A percentile compares a stretch with the other conserved stretches of the same genome.
Conservation (phyloP, 2,797 vertebrate species). For the Pagetopsis macropterus region DNA sequence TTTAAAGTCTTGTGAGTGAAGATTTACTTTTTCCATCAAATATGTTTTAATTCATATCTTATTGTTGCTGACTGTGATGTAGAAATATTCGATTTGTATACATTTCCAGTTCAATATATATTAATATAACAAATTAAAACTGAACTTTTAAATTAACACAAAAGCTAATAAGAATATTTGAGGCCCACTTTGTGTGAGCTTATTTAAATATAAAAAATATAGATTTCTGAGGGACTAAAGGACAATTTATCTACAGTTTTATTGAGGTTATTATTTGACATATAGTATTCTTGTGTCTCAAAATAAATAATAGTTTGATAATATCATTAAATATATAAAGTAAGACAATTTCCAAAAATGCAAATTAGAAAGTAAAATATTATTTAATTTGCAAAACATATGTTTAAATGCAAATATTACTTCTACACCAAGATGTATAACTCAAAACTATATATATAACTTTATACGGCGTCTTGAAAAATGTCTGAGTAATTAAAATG, state of each 20-base stretch:
- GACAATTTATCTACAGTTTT: neutral
- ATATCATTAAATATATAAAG: neutral
- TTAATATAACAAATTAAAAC: neutral
- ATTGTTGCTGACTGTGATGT: neutral
- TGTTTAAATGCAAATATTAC: neutral
- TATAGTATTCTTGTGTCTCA: neutral
- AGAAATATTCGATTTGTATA: neutral
- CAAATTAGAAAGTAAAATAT: neutral
- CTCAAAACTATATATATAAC: neutral
- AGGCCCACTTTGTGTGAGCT: neutral
- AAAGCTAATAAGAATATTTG: neutral
- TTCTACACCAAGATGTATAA: neutral
- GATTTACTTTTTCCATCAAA: neutral
- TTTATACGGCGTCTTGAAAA: conserved; percentile 18
- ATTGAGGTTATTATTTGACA: neutral
- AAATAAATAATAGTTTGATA: neutral
- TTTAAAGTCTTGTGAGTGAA: neutral
- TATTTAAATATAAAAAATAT: neutral
- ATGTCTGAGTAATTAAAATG: conserved; percentile 21
- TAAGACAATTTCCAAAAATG: neutral
- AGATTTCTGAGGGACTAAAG: neutral
- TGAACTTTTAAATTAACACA: neutral
- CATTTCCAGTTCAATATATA: neutral
- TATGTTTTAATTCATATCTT: neutral
- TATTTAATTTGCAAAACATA: neutral